Base-by-base conservation (phyloP, 1,140 invertebrate species). In the Drosophila ercepeae region DNA sequence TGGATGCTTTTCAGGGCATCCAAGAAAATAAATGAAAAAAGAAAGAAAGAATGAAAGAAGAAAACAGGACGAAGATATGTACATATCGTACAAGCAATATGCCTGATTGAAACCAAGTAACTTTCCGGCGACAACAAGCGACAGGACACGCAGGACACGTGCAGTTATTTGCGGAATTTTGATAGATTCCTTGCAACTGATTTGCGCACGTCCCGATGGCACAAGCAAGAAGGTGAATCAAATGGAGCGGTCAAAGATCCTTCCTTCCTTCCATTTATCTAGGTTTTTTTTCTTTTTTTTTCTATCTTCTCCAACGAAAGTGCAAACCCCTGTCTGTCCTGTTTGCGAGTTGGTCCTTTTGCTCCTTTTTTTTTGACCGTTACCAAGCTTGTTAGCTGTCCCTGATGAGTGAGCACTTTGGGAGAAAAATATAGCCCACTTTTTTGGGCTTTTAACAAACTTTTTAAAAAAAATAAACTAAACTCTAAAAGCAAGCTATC, bases 91-190 rank as follows among this genome's bases (percentile, higher is more conserved):
- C 44, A 49, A 45, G 29, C 57, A 72, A 51, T 60, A 51, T 52
- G 64, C 72, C 59, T 88, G 82, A 84, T 84, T 84, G 82, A 84
- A 79, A 77, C 68, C 53, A 55, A 75, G 71, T 75, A 65, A 78
- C 69, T 78, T 74, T 58, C 49, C 21, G 48, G 25, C n/a, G 34
- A 54, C 42, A 39, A 36, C 57, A 48, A 39, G 58, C 44, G 52
- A 65, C 39, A 53, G 49, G 60, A 65, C 64, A 72, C 65, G 63
- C 77, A 70, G 74, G 76, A 67, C 71, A 79, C 54, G 53, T 70
- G 76, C 57, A 79, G 71, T 60, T 76, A 84, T 84, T 88, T 86
- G 82, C 55, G 81, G 82, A 86, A 86, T 88, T 88, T 86, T 88
- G 82, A 86, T 88, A 69, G 82, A 68, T 81, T 67, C 68, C 44